Evolutionary conservation across 2,113 vertebrate species (phyloP).

Genomic region (Eudyptes chrysolophus): DNA sequence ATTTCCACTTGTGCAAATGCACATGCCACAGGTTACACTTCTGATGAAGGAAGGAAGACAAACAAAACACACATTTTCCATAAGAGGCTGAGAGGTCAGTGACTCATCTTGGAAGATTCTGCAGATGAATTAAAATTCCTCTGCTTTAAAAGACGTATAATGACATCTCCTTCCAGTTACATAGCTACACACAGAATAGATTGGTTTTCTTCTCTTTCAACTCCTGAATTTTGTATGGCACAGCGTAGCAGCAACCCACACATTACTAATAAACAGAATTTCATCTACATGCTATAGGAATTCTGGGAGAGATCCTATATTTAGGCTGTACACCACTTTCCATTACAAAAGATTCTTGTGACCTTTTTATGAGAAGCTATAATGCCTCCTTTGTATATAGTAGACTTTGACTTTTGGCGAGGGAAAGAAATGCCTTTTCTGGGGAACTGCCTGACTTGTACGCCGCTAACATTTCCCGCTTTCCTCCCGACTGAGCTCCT

Average conservation of each 20-base stretch:
- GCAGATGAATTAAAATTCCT: not conserved
- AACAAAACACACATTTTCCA: not conserved
- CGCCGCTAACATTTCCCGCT: not conserved
- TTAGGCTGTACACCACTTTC: constrained; percentile 31
- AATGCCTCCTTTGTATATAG: constrained; percentile 57
- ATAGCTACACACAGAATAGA: not conserved
- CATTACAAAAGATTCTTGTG: constrained; percentile 50
- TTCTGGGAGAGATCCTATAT: constrained; percentile 44
- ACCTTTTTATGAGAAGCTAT: constrained; percentile 49
- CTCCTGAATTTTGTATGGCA: not conserved
- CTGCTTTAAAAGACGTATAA: not conserved
- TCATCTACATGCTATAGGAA: not conserved
- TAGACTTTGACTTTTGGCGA: constrained; percentile 48
- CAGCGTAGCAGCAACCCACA: not conserved
- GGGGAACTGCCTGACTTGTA: not conserved
- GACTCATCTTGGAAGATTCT: constrained; percentile 5
- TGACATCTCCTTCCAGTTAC: not conserved
- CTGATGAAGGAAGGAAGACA: not conserved
- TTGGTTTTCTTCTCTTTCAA: not conserved
- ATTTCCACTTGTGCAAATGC: not conserved
- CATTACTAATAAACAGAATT: constrained; percentile 6
- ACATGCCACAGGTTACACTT: not conserved
- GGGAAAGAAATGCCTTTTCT: constrained; percentile 14
- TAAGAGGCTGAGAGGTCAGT: not conserved
- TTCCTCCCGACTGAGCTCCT: not conserved